Evolutionary conservation across 2,888 invertebrate genomes (phyloP), one percentile per base, ranked within the genome.

Genomic region (Pterostichus niger): DNA sequence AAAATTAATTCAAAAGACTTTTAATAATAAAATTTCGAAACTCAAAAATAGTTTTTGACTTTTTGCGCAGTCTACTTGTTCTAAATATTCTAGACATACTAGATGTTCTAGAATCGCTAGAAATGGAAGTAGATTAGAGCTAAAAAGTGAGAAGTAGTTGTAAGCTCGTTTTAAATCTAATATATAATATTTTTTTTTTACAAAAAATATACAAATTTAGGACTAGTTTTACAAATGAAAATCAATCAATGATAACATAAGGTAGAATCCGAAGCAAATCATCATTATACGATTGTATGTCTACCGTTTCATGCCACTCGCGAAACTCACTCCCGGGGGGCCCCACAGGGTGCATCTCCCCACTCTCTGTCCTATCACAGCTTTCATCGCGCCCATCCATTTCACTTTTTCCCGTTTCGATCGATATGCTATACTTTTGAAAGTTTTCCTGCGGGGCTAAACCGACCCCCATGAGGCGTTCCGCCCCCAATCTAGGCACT

Each of bases 221-320:
- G 75, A 75, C 75, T 75, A 75, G 75, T 0, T 35, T 13, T 40
- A 56, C 24, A 17, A 49, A 17, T 56, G 24, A 24, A 64, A 31
- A 44, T 93, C 92, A 98, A 94, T 98, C 98, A 91, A 98, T 96
- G 90, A 98, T 95, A 91, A 98, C 97, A 92, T 99, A 99, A 91
- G 98, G 98, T 94, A 98, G 93, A 92, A 98, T 96, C 90, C 96
- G 93, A 89, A 98, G 93, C 88, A 93, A 92, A 89, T 96, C 95
- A 88, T 95, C 95, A 88, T 96, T 93, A 87, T 93, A 93, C 84
- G 96, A 94, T 88, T 93, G 92, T 88, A 93, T 91, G 86, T 95
- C 94, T 85, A 95, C 93, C 89, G 96, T 95, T 91, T 98, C 95
- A 90, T 97, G 96, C 97, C 98, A 99, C 91, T 97, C 96, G 86